Base-by-base conservation (phyloP, 1,140 invertebrate species). In the Habropoda laboriosa region DNA sequence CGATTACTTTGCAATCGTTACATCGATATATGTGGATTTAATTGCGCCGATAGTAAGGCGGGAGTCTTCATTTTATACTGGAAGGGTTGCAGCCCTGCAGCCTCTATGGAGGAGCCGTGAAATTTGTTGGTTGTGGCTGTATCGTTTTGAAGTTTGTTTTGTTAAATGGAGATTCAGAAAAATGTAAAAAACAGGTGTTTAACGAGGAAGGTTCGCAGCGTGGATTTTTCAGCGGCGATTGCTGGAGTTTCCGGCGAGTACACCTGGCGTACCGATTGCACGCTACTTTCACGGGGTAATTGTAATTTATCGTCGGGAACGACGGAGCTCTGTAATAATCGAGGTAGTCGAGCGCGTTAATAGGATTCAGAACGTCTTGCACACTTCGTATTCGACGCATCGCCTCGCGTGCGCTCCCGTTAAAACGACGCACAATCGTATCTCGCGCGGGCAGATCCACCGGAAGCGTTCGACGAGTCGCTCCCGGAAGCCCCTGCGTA, bases 251-350 rank as follows among this genome's bases (percentile, higher is more conserved):
- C 58, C 49, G 42, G n/a, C 60, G 21, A 58, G 32, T 38, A 35
- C 30, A 24, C 40, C 40, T 57, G 18, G n/a, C n/a, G n/a, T n/a
- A n/a, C n/a, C 16, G 16, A n/a, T 38, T 68, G 42, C 42, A 18
- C 74, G 66, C 32, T 70, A 58, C 74, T 77, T 77, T 77, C 74
- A 47, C 32, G 21, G 51, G 30, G 51, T 76, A 76, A 76, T 76
- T 67, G 63, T 45, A 67, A 55, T 76, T 76, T 32, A 76, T 66
- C 61, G 73, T 38, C 51, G 73, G 30, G 38, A 68, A 67, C 63
- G 63, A 13, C 2, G 40, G 16, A 53, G 63, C 47, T 42, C 49
- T 38, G 49, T 40, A 55, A 57, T 76, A 76, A 76, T 68, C 51
- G 63, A 68, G 64, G 64, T 68, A 76, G 63, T 77, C 32, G 53